Evolutionary conservation across 2,888 invertebrate genomes (phyloP).

Genomic region (Mantis religiosa): DNA sequence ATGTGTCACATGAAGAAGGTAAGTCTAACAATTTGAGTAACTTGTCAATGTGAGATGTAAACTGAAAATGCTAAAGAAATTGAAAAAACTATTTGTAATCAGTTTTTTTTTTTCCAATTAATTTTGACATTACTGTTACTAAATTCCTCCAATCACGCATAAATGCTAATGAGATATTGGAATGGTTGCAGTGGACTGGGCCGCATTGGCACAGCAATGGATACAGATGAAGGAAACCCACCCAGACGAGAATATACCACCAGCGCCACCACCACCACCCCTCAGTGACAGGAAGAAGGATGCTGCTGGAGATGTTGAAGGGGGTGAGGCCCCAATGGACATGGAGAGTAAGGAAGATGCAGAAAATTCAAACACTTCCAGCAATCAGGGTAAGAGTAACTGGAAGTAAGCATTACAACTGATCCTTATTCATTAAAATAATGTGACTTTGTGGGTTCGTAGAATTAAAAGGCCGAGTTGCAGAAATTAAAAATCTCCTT

Average conservation of each 20-base stretch:
- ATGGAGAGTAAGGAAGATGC: slow-evolving; percentile 67
- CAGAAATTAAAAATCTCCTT: too few relatives aligned
- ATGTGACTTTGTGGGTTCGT: too few relatives aligned
- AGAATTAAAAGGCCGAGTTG: too few relatives aligned
- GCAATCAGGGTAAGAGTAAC: slow-evolving; percentile 24
- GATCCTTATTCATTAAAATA: too few relatives aligned
- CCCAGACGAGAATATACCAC: slow-evolving; percentile 54
- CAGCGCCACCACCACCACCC: slow-evolving; percentile 57
- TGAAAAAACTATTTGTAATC: too few relatives aligned
- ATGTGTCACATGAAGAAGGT: slow-evolving; percentile 74
- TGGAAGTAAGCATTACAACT: too few relatives aligned
- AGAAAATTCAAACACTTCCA: slow-evolving; percentile 38
- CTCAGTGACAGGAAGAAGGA: slow-evolving; percentile 32
- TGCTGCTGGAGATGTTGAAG: slow-evolving; percentile 53
- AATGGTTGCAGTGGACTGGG: slow-evolving; percentile 78
- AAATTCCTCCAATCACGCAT: too few relatives aligned
- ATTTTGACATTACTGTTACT: too few relatives aligned
- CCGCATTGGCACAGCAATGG: slow-evolving; percentile 94
- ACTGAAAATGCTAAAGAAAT: too few relatives aligned
- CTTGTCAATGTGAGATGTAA: too few relatives aligned
- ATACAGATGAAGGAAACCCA: slow-evolving; percentile 86
- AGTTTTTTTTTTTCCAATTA: too few relatives aligned
- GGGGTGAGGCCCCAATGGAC: slow-evolving; percentile 86
- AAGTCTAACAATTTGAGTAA: slow-evolving; percentile 25
- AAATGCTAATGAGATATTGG: too few relatives aligned